These are phyloP conservation scores for Blera fallax DNA, from an alignment of 2,888 invertebrate species.

Conservation along the genomic window DNA sequence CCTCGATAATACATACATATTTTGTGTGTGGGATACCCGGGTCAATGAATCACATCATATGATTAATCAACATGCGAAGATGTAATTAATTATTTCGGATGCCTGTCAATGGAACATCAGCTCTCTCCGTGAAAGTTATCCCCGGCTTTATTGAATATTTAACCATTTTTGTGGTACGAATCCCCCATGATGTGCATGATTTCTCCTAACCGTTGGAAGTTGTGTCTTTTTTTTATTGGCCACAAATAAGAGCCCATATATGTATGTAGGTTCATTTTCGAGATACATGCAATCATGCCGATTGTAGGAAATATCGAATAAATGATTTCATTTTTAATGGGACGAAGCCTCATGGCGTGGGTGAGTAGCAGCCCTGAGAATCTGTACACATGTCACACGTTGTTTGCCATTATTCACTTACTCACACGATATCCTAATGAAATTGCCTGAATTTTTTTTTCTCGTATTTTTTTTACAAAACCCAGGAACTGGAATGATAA, in stretches of 20 bases:
- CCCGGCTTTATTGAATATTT: constrained; percentile 63
- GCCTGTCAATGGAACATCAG: constrained; percentile 66
- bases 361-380: constrained; percentile 47
- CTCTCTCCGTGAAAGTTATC: constrained; percentile 2
- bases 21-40: constrained; percentile 1
- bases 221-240: constrained; percentile 42
- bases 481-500: not conserved
- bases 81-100: constrained; percentile 68
- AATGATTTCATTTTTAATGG: constrained; percentile 64
- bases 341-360: constrained; percentile 3
- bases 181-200: constrained; percentile 42
- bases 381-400: constrained; percentile 61
- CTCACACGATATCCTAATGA: constrained; percentile 63
- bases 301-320: constrained; percentile 52
- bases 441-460: constrained; percentile 28
- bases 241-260: constrained; percentile 31
- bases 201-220: constrained; percentile 33
- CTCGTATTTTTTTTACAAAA: not conserved
- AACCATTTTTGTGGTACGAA: constrained; percentile 39
- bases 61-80: constrained; percentile 71
- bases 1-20: not conserved
- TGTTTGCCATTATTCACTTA: constrained; percentile 67
- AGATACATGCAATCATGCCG: constrained; percentile 62
- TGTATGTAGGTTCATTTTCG: constrained; percentile 4
- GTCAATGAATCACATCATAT: constrained; percentile 57